Conservation (phyloP, 2,113 vertebrate species). For the Willisornis vidua region DNA sequence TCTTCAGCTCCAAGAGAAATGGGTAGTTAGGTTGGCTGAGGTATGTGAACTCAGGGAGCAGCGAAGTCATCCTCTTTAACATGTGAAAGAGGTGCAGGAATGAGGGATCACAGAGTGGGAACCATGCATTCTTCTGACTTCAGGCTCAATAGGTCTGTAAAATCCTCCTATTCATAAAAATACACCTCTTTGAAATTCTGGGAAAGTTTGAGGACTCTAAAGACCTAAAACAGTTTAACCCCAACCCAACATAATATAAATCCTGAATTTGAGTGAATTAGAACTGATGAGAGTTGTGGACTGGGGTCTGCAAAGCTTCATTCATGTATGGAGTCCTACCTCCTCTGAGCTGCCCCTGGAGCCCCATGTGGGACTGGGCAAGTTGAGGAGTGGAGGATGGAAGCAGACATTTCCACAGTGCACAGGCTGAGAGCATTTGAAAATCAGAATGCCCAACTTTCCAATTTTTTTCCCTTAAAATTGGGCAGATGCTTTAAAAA, state of each 20-base stretch:
- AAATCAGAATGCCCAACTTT: not conserved
- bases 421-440: not conserved
- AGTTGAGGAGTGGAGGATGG: not conserved
- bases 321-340: not conserved
- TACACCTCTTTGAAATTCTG: not conserved
- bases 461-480: not conserved
- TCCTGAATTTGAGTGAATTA: not conserved
- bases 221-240: not conserved
- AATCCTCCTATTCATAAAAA: not conserved
- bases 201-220: not conserved
- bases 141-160: not conserved
- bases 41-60: not conserved
- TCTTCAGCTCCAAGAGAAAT: not conserved
- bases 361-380: not conserved
- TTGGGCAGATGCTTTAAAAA: constrained; percentile 30
- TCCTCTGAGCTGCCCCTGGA: not conserved
- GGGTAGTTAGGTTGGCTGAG: not conserved
- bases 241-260: not conserved
- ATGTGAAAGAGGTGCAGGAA: not conserved
- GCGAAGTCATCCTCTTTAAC: not conserved
- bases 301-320: not conserved
- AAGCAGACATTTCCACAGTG: not conserved
- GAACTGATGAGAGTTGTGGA: not conserved
- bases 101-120: not conserved
- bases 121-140: not conserved